A percentile compares a stretch with the other conserved stretches of the same genome.
Conservation (phyloP, 2,797 vertebrate genomes). For the Girardinus metallicus region DNA sequence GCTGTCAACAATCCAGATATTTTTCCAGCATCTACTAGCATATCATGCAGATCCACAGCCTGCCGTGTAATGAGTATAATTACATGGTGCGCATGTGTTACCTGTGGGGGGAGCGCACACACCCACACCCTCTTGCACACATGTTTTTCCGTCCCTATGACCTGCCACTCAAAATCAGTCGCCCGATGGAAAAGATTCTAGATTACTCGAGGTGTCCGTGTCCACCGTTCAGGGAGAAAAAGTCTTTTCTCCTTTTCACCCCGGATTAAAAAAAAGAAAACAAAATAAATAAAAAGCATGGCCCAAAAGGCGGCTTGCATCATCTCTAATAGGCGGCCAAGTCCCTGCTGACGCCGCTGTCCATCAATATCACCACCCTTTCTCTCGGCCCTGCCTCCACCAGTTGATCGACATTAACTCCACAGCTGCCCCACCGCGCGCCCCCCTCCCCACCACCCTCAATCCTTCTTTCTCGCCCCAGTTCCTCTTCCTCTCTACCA, state of each 20-base stretch:
- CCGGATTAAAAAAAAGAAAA: constrained; percentile 23
- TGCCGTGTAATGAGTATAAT: constrained; percentile 83
- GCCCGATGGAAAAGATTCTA: constrained; percentile 49
- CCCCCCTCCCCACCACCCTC: constrained; percentile 61
- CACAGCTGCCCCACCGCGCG: constrained; percentile 44
- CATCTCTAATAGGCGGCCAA: constrained; percentile 55
- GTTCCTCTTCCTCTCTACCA: constrained; percentile 59
- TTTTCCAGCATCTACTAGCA: constrained; percentile 70
- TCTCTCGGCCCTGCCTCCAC: constrained; percentile 50
- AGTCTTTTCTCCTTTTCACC: constrained; percentile 29
- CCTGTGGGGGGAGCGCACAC: constrained; percentile 67
- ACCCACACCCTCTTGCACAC: constrained; percentile 46
- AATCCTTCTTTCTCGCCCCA: constrained; percentile 54
- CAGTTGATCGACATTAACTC: constrained; percentile 67
- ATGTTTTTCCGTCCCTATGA: constrained; percentile 65
- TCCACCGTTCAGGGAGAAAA: constrained; percentile 30
- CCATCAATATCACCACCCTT: constrained; percentile 67
- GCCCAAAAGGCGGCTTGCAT: constrained; percentile 54
- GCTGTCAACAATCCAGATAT: constrained; percentile 77
- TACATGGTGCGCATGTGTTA: constrained; percentile 81
- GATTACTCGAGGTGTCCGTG: constrained; percentile 28
- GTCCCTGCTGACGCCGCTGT: constrained; percentile 62
- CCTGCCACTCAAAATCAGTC: constrained; percentile 77
- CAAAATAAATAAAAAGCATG: constrained; percentile 20
- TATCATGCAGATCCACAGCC: constrained; percentile 77